These are phyloP conservation scores for Drepana falcataria DNA, from an alignment of 2,888 invertebrate genomes.

Conservation along the genomic window DNA sequence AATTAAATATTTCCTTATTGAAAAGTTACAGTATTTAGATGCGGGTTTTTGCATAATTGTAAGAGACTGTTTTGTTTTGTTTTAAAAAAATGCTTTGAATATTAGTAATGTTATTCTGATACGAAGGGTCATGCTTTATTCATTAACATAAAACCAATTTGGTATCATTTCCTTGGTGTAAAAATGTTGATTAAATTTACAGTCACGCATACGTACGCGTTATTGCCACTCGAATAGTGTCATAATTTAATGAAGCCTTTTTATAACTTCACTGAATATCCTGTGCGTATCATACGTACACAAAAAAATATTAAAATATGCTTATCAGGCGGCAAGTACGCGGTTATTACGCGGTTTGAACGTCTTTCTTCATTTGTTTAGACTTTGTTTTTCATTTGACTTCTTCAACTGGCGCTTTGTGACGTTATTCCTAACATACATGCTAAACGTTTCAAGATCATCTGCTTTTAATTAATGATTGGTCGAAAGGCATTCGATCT, in stretches of 20 bases:
- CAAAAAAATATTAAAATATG: too few species aligned
- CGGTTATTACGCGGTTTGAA: too few species aligned
- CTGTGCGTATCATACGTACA: conserved; percentile 12
- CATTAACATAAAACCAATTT: conserved; percentile 9
- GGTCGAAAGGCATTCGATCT: too few species aligned
- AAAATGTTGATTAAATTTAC: conserved; percentile 9
- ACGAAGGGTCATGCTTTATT: conserved; percentile 12
- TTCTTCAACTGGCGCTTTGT: too few species aligned
- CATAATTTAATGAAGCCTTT: conserved; percentile 17
- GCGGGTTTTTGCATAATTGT: conserved; percentile 57
- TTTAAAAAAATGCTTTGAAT: conserved; percentile 10
- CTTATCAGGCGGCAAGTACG: too few species aligned
- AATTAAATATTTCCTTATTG: conserved; percentile 67
- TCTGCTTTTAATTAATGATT: too few species aligned
- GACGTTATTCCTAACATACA: too few species aligned
- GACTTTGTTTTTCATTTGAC: too few species aligned
- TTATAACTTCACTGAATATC: conserved; percentile 18
- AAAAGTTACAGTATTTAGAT: conserved; percentile 57
- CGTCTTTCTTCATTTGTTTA: too few species aligned
- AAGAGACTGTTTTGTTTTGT: conserved; percentile 39
- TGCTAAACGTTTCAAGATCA: too few species aligned
- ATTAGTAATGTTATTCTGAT: not conserved
- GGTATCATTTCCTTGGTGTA: conserved; percentile 8
- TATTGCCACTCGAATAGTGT: conserved; percentile 15
- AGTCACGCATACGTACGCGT: conserved; percentile 15